Base-by-base conservation (phyloP, 2,888 invertebrate genomes). In the Anoncus sp. region DNA sequence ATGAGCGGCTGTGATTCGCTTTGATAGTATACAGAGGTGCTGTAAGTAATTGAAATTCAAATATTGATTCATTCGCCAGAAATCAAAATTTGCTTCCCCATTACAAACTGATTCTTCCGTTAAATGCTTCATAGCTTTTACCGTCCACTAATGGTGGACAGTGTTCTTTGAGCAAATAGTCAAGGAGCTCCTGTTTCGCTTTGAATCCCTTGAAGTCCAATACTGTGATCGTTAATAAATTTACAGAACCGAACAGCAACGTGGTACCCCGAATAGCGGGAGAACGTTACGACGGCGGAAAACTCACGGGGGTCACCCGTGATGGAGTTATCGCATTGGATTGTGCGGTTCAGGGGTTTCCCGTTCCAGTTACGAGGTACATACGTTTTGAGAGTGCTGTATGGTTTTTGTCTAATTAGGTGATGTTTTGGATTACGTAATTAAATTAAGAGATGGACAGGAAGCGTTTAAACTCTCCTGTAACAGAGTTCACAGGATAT, bases 291-390 rank as follows among this genome's bases (percentile, higher is more conserved):
- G 93, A 93, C 85, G 94, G 95, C 88, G 94, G 94, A 92, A 93
- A 94, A 90, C 93, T 95, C 83, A 90, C 94, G 73, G 85, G 85
- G 79, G 93, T 94, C 85, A 90, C 91, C 63, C 90, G 90, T 87
- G 92, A 89, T 79, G 90, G 91, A 84, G 92, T 93, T 83, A 93
- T 93, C 79, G 94, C 94, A 85, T 91, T 96, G 89, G 93, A 94
- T 83, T 95, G 95, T 91, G 94, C 94, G 89, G 93, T 94, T 82
- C 94, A 94, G 87, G 95, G 94, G 81, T 94, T 92, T 90, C 95
- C 95, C 77, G 92, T 94, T 78, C 95, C 95, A 85, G 88, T 92
- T 75, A 94, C 94, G 92, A 95, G 95, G 95, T 95, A 94, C 89
- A 92, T 84, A 62, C 75, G 14, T 60, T 49, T 47, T 38, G 35